Conservation (phyloP, 1,140 invertebrate species). For the Metopolophium dirhodum region DNA sequence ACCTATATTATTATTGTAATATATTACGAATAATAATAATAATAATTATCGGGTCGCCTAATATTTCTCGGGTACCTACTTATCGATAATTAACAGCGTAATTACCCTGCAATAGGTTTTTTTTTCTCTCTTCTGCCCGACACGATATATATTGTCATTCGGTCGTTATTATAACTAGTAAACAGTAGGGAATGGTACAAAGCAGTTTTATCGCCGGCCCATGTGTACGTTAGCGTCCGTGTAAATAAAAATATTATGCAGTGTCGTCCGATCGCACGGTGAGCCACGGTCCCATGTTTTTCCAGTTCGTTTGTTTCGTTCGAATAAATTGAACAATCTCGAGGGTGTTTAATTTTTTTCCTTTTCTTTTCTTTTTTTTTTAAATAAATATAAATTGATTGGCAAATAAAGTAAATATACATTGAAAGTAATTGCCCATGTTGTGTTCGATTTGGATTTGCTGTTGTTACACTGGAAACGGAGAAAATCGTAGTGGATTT, state of each 20-base stretch:
- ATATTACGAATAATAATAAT: background rate
- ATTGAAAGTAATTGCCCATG: background rate
- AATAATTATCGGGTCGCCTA: background rate
- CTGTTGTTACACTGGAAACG: background rate
- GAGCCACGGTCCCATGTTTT: constrained; percentile 28
- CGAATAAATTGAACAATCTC: background rate
- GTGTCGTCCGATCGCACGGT: constrained; percentile 41
- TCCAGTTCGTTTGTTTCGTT: constrained; percentile 27
- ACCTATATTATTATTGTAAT: too few species aligned
- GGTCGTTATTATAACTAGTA: constrained; percentile 7
- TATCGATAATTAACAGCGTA: background rate
- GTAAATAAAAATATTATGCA: constrained; percentile 39
- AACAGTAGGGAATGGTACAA: constrained; percentile 28
- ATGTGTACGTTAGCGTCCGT: constrained; percentile 19
- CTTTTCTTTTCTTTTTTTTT: background rate
- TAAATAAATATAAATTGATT: background rate
- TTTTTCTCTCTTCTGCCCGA: background rate
- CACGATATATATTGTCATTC: background rate
- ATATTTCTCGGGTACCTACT: background rate
- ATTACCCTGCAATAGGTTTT: background rate
- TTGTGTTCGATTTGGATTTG: background rate
- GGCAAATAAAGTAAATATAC: background rate
- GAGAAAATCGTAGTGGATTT: background rate
- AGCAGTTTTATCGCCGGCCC: constrained; percentile 48
- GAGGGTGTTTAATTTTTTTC: background rate